A percentile compares a stretch with the other conserved stretches of the same genome.
phyloP scores from a whole-genome alignment of 2,113 vertebrate genomes.

The Chiloscyllium plagiosum region DNA sequence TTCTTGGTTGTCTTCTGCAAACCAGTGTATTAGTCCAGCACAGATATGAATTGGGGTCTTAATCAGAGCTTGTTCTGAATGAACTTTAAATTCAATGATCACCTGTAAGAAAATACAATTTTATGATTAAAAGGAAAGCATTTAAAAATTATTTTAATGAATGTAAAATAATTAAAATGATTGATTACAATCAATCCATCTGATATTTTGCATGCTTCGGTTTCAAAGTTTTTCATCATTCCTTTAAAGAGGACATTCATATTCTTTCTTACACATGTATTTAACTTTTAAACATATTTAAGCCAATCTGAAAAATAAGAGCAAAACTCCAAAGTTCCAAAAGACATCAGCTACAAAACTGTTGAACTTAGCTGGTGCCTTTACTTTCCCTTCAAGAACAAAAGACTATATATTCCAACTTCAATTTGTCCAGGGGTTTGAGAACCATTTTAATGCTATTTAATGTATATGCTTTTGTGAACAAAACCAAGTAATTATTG shows the following conservation, averaged over 20 bases:
- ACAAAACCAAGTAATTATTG: background rate
- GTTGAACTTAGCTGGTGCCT: background rate
- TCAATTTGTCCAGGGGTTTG: background rate
- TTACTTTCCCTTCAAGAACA: background rate
- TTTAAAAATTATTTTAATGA: background rate
- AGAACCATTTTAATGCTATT: background rate
- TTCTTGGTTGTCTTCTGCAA: background rate
- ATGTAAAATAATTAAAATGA: background rate
- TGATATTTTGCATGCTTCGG: background rate
- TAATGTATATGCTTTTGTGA: background rate
- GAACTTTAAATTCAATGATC: background rate
- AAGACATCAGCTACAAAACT: background rate
- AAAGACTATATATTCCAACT: background rate
- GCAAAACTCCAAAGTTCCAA: background rate
- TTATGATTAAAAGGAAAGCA: background rate
- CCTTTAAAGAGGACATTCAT: background rate
- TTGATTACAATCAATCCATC: background rate
- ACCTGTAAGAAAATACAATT: conserved; percentile 1
- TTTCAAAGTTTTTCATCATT: background rate
- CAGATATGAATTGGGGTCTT: background rate
- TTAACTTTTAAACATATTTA: background rate
- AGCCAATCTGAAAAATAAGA: background rate
- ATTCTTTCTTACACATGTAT: background rate
- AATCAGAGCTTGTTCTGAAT: background rate
- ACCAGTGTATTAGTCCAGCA: background rate